Evolutionary conservation across 2,113 vertebrate species (phyloP).

Genomic region (Brienomyrus longianalis): DNA sequence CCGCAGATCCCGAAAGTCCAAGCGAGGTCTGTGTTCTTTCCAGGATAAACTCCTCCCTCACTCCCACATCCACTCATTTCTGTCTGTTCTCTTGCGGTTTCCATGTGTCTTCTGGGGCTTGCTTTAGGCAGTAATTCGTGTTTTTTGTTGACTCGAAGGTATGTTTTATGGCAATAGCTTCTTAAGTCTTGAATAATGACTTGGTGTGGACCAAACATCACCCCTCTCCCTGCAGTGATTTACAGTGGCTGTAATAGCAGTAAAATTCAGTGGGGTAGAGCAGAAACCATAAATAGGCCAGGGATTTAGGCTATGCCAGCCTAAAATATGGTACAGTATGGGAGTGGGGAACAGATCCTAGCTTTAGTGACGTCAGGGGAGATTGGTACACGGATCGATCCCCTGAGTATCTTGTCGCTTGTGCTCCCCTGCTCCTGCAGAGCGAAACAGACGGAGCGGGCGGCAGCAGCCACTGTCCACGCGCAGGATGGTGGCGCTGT

Average conservation of each 20-base stretch:
- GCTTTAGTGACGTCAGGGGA: not conserved
- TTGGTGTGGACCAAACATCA: not conserved
- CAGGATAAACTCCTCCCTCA: conserved; percentile 31
- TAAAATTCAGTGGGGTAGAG: not conserved
- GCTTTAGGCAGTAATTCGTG: conserved; percentile 33
- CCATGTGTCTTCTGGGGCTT: conserved; percentile 26
- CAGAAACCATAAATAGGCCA: not conserved
- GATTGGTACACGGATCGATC: not conserved
- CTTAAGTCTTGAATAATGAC: not conserved
- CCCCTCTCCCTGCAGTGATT: not conserved
- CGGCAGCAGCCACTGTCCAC: conserved; percentile 64
- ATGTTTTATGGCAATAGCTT: not conserved
- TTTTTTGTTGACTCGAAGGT: not conserved
- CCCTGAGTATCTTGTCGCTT: not conserved
- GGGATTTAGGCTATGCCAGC: not conserved
- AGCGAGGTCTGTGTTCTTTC: conserved; percentile 71
- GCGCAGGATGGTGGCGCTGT: conserved; percentile 86
- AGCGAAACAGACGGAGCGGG: conserved; percentile 72
- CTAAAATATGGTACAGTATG: not conserved
- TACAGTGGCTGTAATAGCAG: not conserved
- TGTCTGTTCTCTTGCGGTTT: conserved; percentile 31
- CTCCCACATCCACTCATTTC: conserved; percentile 23
- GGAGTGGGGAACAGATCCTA: not conserved
- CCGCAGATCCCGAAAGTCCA: conserved; percentile 77
- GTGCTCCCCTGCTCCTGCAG: conserved; percentile 48